These are phyloP conservation scores for Labeo calbasu DNA, from an alignment of 2,797 vertebrate species.

Conservation along the genomic window DNA sequence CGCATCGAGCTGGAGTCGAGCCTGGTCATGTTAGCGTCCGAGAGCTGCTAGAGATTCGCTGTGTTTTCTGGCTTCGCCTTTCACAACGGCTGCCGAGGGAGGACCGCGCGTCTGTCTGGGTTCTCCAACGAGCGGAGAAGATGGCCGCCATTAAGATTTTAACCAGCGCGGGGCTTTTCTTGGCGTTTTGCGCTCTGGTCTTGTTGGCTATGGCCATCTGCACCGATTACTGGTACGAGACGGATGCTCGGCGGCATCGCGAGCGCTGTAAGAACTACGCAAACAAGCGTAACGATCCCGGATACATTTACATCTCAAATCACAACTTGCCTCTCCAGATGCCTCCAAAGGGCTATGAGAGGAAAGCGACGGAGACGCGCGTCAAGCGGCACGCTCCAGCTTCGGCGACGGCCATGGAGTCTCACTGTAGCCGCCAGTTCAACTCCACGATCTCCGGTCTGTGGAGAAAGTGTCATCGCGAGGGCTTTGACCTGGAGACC, in stretches of 20 bases:
- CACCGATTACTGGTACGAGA: constrained; percentile 94
- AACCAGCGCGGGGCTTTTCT: constrained; percentile 86
- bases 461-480: constrained; percentile 89
- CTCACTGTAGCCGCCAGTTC: constrained; percentile 88
- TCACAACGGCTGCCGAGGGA: constrained; percentile 74
- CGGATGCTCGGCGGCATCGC: constrained; percentile 88
- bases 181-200: constrained; percentile 86
- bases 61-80: constrained; percentile 71
- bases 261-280: constrained; percentile 89
- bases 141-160: constrained; percentile 93
- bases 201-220: constrained; percentile 90
- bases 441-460: constrained; percentile 90
- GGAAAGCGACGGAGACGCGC: constrained; percentile 69
- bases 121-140: constrained; percentile 78
- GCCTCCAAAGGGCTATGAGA: constrained; percentile 76
- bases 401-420: constrained; percentile 83
- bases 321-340: constrained; percentile 89
- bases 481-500: constrained; percentile 89
- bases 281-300: constrained; percentile 89
- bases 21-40: constrained; percentile 68
- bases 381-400: constrained; percentile 73
- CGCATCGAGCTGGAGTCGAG: constrained; percentile 63
- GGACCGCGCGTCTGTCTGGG: constrained; percentile 74
- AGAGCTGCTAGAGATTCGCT: constrained; percentile 67
- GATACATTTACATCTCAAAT: constrained; percentile 89